Evolutionary conservation across 2,113 vertebrate genomes (phyloP).

Genomic region (Brachypteracias leptosomus): DNA sequence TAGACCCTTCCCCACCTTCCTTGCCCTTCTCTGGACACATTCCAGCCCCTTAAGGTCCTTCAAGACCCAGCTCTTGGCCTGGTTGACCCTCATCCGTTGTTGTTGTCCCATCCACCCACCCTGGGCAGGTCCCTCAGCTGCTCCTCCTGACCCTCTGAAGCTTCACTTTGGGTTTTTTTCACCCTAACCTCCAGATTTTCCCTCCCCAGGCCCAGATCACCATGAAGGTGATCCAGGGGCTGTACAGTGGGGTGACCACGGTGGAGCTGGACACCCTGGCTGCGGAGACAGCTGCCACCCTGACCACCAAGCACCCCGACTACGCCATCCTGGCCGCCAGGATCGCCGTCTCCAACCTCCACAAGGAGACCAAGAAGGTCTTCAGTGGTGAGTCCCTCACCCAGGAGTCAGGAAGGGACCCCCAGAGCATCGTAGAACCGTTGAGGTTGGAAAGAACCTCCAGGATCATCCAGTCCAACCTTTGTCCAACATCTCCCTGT

Average conservation of each 20-base stretch:
- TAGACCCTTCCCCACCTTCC: too few relatives aligned
- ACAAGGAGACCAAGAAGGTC: constrained; percentile 97
- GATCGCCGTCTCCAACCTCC: constrained; percentile 95
- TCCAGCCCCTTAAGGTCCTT: too few relatives aligned
- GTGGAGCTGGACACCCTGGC: constrained; percentile 94
- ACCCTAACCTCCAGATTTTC: neutral
- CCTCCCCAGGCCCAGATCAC: constrained; percentile 89
- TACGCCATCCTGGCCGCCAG: constrained; percentile 93
- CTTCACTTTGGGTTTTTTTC: too few relatives aligned
- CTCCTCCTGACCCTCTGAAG: too few relatives aligned
- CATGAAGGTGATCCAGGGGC: constrained; percentile 97
- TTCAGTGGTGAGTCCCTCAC: constrained; percentile 86
- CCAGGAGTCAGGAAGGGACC: neutral
- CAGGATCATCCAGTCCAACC: too few relatives aligned
- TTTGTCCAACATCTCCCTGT: too few relatives aligned
- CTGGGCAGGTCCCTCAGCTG: neutral
- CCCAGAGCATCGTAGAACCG: too few relatives aligned
- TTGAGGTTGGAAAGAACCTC: too few relatives aligned
- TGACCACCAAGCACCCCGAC: constrained; percentile 95
- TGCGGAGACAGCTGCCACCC: constrained; percentile 91
- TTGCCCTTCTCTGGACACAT: too few relatives aligned
- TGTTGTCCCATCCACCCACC: neutral
- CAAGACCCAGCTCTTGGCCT: neutral
- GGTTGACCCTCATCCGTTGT: neutral
- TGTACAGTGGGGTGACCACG: constrained; percentile 93